Conservation (phyloP, 2,888 invertebrate species). For the Fissipunctia ypsillon region DNA sequence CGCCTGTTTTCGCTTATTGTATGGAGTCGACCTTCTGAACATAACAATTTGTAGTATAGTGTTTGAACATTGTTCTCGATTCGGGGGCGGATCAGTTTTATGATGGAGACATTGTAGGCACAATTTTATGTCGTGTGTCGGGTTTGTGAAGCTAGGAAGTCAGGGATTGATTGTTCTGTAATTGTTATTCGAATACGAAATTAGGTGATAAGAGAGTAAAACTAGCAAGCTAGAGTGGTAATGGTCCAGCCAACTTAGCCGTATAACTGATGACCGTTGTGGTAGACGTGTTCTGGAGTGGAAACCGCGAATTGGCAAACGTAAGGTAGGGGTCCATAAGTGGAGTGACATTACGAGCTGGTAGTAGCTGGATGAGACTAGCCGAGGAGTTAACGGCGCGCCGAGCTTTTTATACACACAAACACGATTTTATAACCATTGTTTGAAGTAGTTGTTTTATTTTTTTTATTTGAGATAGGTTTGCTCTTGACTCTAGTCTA, state of each 20-base stretch:
- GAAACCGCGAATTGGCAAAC: background rate
- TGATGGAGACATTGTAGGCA: slow-evolving; percentile 71
- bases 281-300: background rate
- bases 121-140: slow-evolving; percentile 74
- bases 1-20: background rate
- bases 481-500: too few species aligned
- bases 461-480: too few species aligned
- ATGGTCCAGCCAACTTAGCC: background rate
- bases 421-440: too few species aligned
- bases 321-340: background rate
- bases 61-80: slow-evolving; percentile 62
- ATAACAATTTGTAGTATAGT: background rate
- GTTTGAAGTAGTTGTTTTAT: too few species aligned
- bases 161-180: slow-evolving; percentile 28
- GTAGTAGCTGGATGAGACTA: background rate
- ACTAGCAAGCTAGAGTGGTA: too few species aligned
- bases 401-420: too few species aligned
- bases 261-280: background rate
- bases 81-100: slow-evolving; percentile 77
- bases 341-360: background rate
- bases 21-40: background rate
- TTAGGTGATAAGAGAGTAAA: too few species aligned
- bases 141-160: slow-evolving; percentile 66
- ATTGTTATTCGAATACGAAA: background rate
- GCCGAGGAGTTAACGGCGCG: too few species aligned